Conservation (phyloP, 2,888 invertebrate species). For the Lycophotia porphyrea region DNA sequence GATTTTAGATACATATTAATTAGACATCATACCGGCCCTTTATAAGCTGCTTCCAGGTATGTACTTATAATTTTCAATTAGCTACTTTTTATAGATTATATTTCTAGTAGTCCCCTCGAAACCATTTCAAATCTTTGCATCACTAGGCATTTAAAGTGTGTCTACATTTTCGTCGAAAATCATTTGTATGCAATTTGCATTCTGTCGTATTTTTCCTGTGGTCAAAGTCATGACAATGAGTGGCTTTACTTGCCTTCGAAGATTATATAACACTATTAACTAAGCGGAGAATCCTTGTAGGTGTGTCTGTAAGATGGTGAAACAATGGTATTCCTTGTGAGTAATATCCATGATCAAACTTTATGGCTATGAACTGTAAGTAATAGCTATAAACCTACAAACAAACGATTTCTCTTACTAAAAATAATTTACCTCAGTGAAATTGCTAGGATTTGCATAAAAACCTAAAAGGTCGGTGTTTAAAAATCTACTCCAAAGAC, state of each 20-base stretch:
- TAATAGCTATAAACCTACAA: conserved; percentile 38
- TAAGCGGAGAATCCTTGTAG: conserved; percentile 13
- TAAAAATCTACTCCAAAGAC: no score
- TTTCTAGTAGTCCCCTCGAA: neutral
- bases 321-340: conserved; percentile 46
- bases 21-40: no score
- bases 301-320: conserved; percentile 26
- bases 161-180: neutral
- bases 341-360: conserved; percentile 36
- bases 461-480: neutral
- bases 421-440: neutral
- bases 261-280: conserved; percentile 16
- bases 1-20: neutral
- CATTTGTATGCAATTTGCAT: neutral
- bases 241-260: neutral
- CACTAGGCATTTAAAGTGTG: no score
- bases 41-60: neutral
- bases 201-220: neutral
- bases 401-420: conserved; percentile 34
- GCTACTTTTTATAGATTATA: neutral
- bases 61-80: neutral
- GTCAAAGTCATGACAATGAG: neutral
- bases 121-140: neutral
- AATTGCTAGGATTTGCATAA: neutral
- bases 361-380: conserved; percentile 32